Percentiles rank a stretch among this genome's conserved stretches.
phyloP scores from a whole-genome alignment of 37 sponge, comb jelly and placozoan species.

The Lycopodina hypogea region DNA sequence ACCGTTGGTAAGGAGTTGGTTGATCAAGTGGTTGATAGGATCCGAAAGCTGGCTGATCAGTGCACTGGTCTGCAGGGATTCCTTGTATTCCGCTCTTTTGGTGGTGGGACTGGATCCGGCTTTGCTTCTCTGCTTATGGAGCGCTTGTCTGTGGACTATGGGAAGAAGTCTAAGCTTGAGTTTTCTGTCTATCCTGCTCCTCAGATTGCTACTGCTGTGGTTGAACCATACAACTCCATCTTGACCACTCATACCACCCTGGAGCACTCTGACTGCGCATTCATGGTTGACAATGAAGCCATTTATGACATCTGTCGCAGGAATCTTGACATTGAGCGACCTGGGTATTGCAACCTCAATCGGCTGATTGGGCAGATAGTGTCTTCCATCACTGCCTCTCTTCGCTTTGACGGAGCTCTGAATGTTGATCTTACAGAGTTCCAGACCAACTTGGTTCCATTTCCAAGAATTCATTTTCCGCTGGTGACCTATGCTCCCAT shows the following conservation, averaged over 20 bases:
- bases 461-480: constrained; percentile 97
- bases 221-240: constrained; percentile 97
- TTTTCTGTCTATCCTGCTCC: constrained; percentile 96
- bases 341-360: constrained; percentile 92
- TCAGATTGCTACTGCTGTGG: constrained; percentile 92
- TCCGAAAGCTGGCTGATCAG: constrained; percentile 90
- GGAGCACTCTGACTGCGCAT: constrained; percentile 97
- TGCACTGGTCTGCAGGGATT: constrained; percentile 89
- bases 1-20: constrained; percentile 88
- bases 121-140: constrained; percentile 95
- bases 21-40: constrained; percentile 81
- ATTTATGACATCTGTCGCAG: constrained; percentile 93
- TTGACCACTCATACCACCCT: constrained; percentile 96
- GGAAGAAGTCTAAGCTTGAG: constrained; percentile 96
- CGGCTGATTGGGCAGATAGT: constrained; percentile 92
- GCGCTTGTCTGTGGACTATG: constrained; percentile 91
- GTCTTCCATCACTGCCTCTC: constrained; percentile 93
- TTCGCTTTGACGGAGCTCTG: constrained; percentile 96
- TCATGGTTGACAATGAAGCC: constrained; percentile 99
- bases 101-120: constrained; percentile 96
- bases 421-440: constrained; percentile 97
- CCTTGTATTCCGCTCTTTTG: constrained; percentile 92
- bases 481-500: constrained; percentile 96
- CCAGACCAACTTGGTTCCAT: constrained; percentile 98
- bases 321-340: constrained; percentile 93